Conservation (phyloP, 2,888 invertebrate genomes). For the Volucella zonaria region DNA sequence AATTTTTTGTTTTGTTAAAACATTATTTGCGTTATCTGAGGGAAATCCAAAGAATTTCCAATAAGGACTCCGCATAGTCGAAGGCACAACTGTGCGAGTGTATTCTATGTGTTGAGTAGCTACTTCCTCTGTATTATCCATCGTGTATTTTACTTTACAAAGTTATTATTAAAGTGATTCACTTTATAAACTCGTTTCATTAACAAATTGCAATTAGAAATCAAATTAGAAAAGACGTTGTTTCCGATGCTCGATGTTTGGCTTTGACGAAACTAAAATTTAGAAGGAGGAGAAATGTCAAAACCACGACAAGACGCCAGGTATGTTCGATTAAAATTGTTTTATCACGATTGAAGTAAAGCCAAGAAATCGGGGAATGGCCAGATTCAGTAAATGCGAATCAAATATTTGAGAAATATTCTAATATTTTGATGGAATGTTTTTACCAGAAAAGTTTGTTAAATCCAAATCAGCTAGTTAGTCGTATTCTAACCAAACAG, state of each 20-base stretch:
- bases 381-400: no score
- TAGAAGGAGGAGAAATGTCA: neutral
- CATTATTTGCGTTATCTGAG: slow-evolving; percentile 76
- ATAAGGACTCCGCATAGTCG: slow-evolving; percentile 78
- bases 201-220: neutral
- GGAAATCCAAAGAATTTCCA: slow-evolving; percentile 80
- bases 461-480: no score
- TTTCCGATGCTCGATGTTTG: neutral
- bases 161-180: no score
- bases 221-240: neutral
- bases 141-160: slow-evolving; percentile 3
- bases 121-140: slow-evolving; percentile 59
- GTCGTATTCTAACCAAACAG: no score
- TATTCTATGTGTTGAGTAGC: slow-evolving; percentile 75
- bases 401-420: no score
- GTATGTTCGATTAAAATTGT: neutral
- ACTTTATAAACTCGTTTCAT: no score
- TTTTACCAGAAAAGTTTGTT: no score
- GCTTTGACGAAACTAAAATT: slow-evolving; percentile 8
- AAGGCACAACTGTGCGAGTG: slow-evolving; percentile 76
- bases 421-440: no score
- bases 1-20: slow-evolving; percentile 77
- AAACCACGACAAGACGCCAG: slow-evolving; percentile 8
- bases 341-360: no score
- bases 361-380: no score